Evolutionary conservation across 2,797 vertebrate genomes (phyloP).

Genomic region (Pygocentrus nattereri): DNA sequence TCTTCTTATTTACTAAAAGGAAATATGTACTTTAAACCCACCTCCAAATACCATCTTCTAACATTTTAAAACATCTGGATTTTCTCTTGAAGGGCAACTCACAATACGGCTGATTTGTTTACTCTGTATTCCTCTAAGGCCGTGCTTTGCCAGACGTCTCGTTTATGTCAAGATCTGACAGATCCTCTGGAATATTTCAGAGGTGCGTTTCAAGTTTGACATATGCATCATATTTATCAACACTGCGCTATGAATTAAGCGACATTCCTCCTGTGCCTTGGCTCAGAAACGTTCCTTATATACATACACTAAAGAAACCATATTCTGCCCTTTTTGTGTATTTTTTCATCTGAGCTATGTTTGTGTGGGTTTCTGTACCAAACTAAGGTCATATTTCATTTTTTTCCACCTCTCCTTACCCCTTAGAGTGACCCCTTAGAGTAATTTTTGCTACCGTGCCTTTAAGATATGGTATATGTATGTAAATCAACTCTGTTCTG

Average conservation of each 20-base stretch:
- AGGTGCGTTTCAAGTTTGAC: conserved; percentile 31
- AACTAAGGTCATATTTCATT: no score
- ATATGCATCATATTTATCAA: conserved; percentile 18
- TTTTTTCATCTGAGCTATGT: no score
- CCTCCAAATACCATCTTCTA: not conserved
- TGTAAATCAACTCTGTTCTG: no score
- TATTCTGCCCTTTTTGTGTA: no score
- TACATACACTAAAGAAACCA: no score
- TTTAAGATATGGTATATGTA: no score
- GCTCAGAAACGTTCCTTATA: no score
- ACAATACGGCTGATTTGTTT: conserved; percentile 18
- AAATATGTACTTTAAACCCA: not conserved
- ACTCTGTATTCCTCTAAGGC: conserved; percentile 9
- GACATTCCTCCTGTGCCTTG: not conserved
- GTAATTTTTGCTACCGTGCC: no score
- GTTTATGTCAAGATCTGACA: conserved; percentile 10
- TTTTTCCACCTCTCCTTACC: no score
- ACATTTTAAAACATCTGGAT: conserved; percentile 1
- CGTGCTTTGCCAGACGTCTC: conserved; percentile 1
- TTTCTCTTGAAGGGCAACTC: not conserved
- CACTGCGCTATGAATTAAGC: not conserved
- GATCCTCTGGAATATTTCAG: conserved; percentile 13
- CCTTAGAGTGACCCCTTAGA: no score
- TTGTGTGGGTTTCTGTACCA: no score
- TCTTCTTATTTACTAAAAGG: no score